Evolutionary conservation across 1,140 invertebrate species (phyloP), one percentile per base, ranked within the genome.

Genomic region (Brachionus koreanus): DNA sequence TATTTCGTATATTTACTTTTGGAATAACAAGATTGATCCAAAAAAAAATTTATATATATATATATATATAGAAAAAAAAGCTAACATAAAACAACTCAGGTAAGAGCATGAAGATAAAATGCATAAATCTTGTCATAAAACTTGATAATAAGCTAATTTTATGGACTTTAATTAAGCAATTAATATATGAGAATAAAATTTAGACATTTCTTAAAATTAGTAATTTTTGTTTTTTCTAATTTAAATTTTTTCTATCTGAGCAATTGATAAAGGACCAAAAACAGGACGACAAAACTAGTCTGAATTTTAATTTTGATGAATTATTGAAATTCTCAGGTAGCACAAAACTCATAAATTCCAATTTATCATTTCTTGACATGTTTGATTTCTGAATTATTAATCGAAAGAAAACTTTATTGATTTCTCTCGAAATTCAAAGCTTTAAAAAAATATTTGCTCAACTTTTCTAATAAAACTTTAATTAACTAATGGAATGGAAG

Each of bases 321-420:
- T 57, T 57, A 57, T 57, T 57, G 19, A 57, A 57, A 57, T 2
- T 29, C 29, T 57, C 49, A 57, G 49, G 49, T 57, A 57, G 49
- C 49, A 2, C 29, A 19, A 57, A 57, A 9, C 63, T 65, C 63
- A 65, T 65, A 65, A 65, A 65, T 65, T 65, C 63, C 33, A 65
- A 33, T 65, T 65, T 65, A 65, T 65, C 63, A 65, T 65, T 65
- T 65, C 33, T 65, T 65, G 63, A 65, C 63, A 65, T 65, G 63
- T 65, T 65, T n/a, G 13, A 65, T 23, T 65, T 63, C 16, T 57
- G 25, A 65, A 65, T 65, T 65, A 65, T 65, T 65, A 65, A 65
- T 65, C 25, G 63, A 65, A 65, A 65, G 33, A 37, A 65, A 65
- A 65, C 25, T 33, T 37, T 65, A 65, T 65, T 65, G 63, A 65